Percentiles rank a stretch among this genome's conserved stretches.
Conservation (phyloP, 2,113 vertebrate species). For the Suricata suricatta region DNA sequence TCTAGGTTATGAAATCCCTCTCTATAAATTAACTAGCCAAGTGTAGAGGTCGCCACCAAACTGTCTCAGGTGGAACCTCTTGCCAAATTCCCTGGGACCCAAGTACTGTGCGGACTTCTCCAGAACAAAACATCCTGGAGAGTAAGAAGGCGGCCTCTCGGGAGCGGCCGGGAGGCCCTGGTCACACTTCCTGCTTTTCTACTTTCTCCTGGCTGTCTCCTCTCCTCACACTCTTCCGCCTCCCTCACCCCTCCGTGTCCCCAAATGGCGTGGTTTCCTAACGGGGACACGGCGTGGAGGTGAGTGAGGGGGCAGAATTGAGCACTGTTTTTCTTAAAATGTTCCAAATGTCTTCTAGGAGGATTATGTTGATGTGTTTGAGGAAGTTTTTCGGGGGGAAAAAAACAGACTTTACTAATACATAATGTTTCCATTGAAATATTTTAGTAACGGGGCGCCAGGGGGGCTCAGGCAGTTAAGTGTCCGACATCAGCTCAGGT, state of each 20-base stretch:
- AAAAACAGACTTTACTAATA: not conserved
- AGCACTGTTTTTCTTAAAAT: not conserved
- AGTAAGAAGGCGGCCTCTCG: fast-evolving
- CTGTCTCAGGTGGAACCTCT: not conserved
- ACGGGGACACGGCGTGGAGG: not conserved
- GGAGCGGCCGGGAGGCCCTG: fast-evolving
- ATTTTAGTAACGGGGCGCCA: not conserved
- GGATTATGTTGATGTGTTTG: not conserved
- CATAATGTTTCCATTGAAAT: not conserved
- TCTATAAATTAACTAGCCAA: not conserved
- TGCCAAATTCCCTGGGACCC: not conserved
- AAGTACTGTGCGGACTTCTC: not conserved
- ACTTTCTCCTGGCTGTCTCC: not conserved
- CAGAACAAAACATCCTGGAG: not conserved
- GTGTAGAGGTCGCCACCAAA: fast-evolving
- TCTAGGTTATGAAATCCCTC: not conserved
- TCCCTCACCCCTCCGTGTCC: not conserved
- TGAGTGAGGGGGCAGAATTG: not conserved
- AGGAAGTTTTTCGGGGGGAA: not conserved
- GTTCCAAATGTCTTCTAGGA: not conserved
- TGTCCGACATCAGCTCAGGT: not conserved
- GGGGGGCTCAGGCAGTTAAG: not conserved
- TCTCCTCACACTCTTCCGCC: fast-evolving
- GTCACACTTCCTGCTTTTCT: fast-evolving
- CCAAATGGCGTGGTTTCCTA: not conserved